A percentile compares a stretch with the other conserved stretches of the same genome.
Evolutionary conservation across 2,113 vertebrate genomes (phyloP).

Genomic region (Pituophis catenifer): DNA sequence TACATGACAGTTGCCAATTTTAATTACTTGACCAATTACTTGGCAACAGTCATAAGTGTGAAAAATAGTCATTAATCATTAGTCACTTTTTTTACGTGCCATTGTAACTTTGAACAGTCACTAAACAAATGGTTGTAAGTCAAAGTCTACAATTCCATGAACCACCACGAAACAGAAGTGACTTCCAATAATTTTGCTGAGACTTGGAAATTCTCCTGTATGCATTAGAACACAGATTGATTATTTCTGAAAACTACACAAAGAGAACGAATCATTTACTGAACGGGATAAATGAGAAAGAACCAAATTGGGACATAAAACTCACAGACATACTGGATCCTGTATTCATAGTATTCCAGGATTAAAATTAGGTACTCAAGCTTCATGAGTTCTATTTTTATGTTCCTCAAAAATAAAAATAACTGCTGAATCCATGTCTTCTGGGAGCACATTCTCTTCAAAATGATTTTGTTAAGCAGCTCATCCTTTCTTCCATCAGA

Average conservation of each 20-base stretch:
- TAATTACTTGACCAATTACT: not conserved
- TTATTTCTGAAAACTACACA: not conserved
- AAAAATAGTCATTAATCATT: not conserved
- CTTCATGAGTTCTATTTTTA: not conserved
- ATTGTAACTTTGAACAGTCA: not conserved
- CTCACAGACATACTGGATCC: not conserved
- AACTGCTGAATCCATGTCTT: not conserved
- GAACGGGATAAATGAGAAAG: not conserved
- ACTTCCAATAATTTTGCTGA: not conserved
- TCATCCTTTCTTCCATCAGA: not conserved
- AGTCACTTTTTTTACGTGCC: not conserved
- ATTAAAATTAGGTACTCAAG: not conserved
- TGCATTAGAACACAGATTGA: not conserved
- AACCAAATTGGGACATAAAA: not conserved
- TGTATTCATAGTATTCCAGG: too few species aligned
- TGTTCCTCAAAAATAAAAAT: conserved; percentile 1
- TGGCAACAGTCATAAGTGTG: not conserved
- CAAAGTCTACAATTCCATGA: not conserved
- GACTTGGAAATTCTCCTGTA: not conserved
- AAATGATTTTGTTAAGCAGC: not conserved
- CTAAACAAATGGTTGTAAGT: not conserved
- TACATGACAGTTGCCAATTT: not conserved
- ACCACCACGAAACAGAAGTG: not conserved
- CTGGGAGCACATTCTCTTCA: not conserved
- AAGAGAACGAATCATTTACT: too few species aligned